phyloP scores from a whole-genome alignment of 2,888 invertebrate genomes.

The Cantharis flavilabris region DNA sequence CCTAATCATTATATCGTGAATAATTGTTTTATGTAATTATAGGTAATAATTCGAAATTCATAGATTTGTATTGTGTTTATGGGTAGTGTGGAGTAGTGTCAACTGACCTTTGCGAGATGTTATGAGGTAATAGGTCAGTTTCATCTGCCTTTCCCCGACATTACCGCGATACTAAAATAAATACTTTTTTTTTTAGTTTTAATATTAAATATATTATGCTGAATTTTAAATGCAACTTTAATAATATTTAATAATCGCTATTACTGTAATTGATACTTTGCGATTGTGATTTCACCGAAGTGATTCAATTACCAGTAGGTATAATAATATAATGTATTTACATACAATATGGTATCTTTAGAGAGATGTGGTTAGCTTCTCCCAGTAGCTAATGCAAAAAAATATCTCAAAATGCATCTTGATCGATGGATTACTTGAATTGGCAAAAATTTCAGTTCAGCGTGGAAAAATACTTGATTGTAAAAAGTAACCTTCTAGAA shows the following conservation, averaged over 20 bases:
- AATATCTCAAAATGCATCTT: no score
- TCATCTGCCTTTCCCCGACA: constrained; percentile 40
- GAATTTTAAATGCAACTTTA: not conserved
- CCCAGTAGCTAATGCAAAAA: no score
- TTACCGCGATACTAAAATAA: constrained; percentile 24
- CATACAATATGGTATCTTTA: no score
- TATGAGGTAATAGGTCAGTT: constrained; percentile 41
- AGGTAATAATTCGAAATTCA: not conserved
- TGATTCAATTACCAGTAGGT: not conserved
- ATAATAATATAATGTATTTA: not conserved
- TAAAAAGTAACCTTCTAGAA: no score
- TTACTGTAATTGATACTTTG: not conserved
- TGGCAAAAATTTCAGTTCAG: no score
- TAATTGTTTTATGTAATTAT: not conserved
- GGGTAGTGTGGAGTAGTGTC: constrained; percentile 19
- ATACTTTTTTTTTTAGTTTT: not conserved
- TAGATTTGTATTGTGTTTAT: not conserved
- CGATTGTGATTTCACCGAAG: not conserved
- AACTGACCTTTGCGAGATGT: constrained; percentile 37
- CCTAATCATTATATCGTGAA: not conserved
- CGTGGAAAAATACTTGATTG: no score
- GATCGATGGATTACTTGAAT: no score
- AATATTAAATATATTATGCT: not conserved
- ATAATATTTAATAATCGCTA: not conserved
- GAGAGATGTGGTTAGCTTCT: no score